phyloP scores from a whole-genome alignment of 2,797 vertebrate species.

The Xerus rutilus region DNA sequence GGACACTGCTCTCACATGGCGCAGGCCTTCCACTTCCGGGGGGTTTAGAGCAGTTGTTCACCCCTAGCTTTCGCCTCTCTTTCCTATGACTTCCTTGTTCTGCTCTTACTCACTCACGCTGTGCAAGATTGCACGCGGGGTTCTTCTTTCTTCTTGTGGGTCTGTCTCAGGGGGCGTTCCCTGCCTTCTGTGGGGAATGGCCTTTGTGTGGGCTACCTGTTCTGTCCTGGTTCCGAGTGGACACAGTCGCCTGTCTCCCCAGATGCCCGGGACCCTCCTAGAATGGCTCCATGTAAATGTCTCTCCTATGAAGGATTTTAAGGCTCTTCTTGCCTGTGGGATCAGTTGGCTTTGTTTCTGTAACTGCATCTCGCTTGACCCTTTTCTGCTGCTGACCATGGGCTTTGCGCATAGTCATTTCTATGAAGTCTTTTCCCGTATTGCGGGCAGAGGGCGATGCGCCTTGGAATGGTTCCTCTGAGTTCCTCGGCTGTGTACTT shows the following conservation, averaged over 20 bases:
- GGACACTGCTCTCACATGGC: rapidly evolving
- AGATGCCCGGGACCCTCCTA: no score
- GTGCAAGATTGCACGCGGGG: not conserved
- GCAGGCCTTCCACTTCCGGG: rapidly evolving
- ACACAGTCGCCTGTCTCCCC: rapidly evolving
- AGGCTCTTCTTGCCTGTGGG: not conserved
- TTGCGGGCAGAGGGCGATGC: rapidly evolving
- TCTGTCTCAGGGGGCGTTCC: rapidly evolving
- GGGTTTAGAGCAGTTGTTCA: rapidly evolving
- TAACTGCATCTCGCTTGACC: not conserved
- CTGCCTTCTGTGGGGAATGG: rapidly evolving
- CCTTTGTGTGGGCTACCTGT: rapidly evolving
- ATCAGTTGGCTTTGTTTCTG: not conserved
- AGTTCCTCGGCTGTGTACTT: rapidly evolving
- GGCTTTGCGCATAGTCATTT: not conserved
- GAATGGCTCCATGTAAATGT: rapidly evolving
- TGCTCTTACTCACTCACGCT: not conserved
- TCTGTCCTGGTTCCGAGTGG: rapidly evolving
- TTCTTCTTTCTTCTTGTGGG: rapidly evolving
- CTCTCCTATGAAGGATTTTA: not conserved
- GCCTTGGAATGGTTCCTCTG: rapidly evolving
- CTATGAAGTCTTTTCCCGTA: rapidly evolving
- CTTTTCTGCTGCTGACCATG: not conserved
- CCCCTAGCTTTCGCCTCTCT: rapidly evolving
- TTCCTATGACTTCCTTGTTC: rapidly evolving